Evolutionary conservation across 1,140 invertebrate genomes (phyloP).

Genomic region (Conus betulinus): DNA sequence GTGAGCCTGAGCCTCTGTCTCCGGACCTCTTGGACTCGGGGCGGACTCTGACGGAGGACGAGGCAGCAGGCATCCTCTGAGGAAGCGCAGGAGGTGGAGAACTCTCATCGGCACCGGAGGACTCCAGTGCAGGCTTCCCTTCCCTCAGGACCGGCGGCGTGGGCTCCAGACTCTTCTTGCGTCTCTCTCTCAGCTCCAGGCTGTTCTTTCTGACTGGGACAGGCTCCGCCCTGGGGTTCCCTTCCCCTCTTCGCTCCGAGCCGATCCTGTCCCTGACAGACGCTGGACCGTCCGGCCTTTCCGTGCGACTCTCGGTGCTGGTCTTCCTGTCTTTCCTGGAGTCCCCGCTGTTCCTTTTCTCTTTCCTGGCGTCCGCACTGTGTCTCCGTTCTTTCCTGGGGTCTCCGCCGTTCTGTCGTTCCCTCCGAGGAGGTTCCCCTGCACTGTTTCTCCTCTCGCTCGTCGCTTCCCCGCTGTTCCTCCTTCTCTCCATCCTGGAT

Average conservation of each 20-base stretch:
- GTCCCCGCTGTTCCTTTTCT: neutral
- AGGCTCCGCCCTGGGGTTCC: neutral
- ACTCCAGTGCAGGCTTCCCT: neutral
- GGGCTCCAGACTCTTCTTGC: neutral
- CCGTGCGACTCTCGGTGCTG: neutral
- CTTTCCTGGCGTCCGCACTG: no score
- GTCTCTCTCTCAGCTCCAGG: neutral
- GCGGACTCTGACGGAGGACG: neutral
- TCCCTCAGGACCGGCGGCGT: neutral
- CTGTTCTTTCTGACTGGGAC: neutral
- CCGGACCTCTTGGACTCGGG: neutral
- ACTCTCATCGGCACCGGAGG: neutral
- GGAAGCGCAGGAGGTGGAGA: slow-evolving; percentile 1
- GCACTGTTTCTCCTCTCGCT: no score
- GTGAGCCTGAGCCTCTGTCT: neutral
- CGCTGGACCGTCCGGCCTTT: neutral
- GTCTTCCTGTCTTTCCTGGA: no score
- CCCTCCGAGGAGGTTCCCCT: no score
- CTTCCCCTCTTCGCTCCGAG: neutral
- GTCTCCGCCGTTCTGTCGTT: no score
- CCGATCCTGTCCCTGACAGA: neutral
- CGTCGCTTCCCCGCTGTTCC: neutral
- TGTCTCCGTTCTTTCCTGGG: no score
- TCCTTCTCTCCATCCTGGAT: neutral
- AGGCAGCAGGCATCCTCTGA: neutral